These are phyloP conservation scores for Baccha elongata DNA, from an alignment of 2,888 invertebrate species.

Conservation along the genomic window DNA sequence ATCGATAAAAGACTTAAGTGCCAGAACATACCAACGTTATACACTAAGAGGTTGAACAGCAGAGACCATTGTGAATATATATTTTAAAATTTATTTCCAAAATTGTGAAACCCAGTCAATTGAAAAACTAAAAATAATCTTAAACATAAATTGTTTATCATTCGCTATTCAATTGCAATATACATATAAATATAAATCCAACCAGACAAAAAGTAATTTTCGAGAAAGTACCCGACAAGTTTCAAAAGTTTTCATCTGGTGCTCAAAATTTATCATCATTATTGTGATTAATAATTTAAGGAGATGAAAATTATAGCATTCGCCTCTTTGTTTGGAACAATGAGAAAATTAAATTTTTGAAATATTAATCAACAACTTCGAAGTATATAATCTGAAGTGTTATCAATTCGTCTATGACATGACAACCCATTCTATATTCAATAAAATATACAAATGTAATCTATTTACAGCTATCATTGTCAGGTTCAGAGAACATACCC, in stretches of 20 bases:
- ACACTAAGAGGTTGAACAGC: no score
- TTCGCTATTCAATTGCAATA: not conserved
- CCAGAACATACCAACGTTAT: no score
- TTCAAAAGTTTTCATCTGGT: constrained; percentile 60
- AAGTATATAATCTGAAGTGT: not conserved
- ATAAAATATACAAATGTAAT: no score
- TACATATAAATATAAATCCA: not conserved
- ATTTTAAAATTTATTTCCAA: no score
- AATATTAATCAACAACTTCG: constrained; percentile 40
- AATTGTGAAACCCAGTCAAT: no score
- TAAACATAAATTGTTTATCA: constrained; percentile 14
- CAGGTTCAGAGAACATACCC: not conserved
- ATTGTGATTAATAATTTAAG: constrained; percentile 65
- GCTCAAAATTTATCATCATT: constrained; percentile 67
- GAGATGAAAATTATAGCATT: constrained; percentile 45
- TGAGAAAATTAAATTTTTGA: constrained; percentile 52
- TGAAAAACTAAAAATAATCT: no score
- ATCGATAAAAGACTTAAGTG: no score
- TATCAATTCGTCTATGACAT: not conserved
- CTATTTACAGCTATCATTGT: not conserved
- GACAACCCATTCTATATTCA: no score
- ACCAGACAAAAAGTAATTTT: constrained; percentile 15
- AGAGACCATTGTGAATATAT: no score
- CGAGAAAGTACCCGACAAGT: not conserved
- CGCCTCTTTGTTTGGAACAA: constrained; percentile 35